Evolutionary conservation across 2,888 invertebrate genomes (phyloP).

Genomic region (Helleia helle): DNA sequence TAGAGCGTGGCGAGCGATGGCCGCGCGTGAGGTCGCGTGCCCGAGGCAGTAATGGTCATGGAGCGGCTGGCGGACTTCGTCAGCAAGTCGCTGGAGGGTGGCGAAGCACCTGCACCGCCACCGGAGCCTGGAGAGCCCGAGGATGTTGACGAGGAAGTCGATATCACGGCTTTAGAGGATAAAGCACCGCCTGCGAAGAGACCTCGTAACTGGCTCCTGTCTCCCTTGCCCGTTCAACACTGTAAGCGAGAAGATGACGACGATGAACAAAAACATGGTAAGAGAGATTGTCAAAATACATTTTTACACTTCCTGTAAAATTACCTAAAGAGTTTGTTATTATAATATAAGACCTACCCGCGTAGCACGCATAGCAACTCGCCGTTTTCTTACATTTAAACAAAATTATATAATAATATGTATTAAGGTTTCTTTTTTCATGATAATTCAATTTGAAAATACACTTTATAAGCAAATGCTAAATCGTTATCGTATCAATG

Average conservation of each 20-base stretch:
- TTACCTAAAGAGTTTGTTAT: no score
- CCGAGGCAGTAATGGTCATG: constrained; percentile 77
- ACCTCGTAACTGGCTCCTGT: constrained; percentile 64
- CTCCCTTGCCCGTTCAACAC: constrained; percentile 48
- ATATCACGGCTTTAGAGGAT: constrained; percentile 64
- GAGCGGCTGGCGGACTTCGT: constrained; percentile 94
- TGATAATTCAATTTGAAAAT: no score
- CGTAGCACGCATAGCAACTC: no score
- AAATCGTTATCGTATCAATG: no score
- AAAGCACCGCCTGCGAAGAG: constrained; percentile 49
- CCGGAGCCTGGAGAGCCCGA: constrained; percentile 62
- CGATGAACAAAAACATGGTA: constrained; percentile 59
- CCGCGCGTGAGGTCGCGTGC: constrained; percentile 54
- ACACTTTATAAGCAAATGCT: no score
- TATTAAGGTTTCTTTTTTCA: no score
- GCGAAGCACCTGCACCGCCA: constrained; percentile 64
- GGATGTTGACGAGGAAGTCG: constrained; percentile 57
- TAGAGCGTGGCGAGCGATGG: constrained; percentile 53
- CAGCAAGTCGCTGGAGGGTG: constrained; percentile 86
- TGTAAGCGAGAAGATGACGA: constrained; percentile 62
- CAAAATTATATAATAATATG: no score
- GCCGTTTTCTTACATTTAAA: no score
- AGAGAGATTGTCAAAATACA: constrained; percentile 20
- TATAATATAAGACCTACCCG: no score
- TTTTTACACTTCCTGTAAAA: background rate